Percentiles rank a stretch among this genome's conserved stretches.
Evolutionary conservation across 2,888 invertebrate genomes (phyloP).

Genomic region (Vesta saturnalis): DNA sequence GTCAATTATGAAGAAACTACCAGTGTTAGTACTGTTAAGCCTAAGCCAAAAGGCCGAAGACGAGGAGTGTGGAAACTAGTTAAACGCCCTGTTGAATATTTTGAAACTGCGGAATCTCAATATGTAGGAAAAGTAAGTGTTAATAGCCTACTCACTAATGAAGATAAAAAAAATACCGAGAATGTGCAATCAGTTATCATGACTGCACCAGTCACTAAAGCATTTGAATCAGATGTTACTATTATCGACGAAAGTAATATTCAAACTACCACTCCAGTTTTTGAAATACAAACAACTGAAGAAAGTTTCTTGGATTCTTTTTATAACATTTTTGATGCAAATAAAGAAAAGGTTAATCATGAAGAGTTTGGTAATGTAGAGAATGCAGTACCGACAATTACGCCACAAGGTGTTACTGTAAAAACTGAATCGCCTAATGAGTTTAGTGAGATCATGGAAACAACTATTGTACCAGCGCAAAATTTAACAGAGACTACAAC

Average conservation of each 20-base stretch:
- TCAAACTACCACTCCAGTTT: slow-evolving; percentile 36
- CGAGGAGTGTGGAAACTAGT: slow-evolving; percentile 82
- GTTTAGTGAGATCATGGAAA: no score
- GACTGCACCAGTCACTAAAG: neutral
- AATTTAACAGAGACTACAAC: slow-evolving; percentile 2
- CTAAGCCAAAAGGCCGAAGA: slow-evolving; percentile 61
- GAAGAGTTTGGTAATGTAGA: neutral
- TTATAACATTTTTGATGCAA: slow-evolving; percentile 58
- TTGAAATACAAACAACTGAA: slow-evolving; percentile 46
- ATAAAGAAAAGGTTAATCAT: neutral
- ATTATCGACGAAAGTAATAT: slow-evolving; percentile 17
- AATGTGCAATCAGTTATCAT: neutral
- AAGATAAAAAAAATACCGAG: slow-evolving; percentile 42
- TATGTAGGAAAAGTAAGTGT: slow-evolving; percentile 65
- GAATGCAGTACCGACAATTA: neutral
- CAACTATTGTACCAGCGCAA: neutral
- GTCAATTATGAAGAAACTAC: slow-evolving; percentile 23
- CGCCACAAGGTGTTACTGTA: neutral
- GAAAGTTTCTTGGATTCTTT: slow-evolving; percentile 53
- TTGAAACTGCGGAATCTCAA: slow-evolving; percentile 85
- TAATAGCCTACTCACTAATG: slow-evolving; percentile 47
- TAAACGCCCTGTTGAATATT: slow-evolving; percentile 69
- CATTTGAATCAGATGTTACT: neutral
- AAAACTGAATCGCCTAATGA: neutral
- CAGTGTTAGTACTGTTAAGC: slow-evolving; percentile 13